Evolutionary conservation across 2,888 invertebrate genomes (phyloP).

Genomic region (Chrysolina americana): DNA sequence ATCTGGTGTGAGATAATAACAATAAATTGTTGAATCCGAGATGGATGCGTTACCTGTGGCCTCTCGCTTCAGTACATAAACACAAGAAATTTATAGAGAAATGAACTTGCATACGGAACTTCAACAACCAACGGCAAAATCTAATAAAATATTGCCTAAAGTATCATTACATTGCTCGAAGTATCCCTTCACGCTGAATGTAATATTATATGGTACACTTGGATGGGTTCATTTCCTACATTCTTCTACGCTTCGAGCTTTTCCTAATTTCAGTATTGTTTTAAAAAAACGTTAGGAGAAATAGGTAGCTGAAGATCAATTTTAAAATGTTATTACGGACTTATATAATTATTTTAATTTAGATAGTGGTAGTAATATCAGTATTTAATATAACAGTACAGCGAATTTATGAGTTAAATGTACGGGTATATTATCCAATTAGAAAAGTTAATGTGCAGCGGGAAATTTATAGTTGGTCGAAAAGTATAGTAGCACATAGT

Average conservation of each 20-base stretch:
- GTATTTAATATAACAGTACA: conserved; percentile 29
- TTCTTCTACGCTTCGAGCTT: conserved; percentile 38
- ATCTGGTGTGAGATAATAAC: conserved; percentile 9
- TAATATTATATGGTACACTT: conserved; percentile 44
- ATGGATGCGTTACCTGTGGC: conserved; percentile 9
- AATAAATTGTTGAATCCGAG: conserved; percentile 20
- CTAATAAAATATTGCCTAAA: conserved; percentile 29
- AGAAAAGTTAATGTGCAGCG: background rate
- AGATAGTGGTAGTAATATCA: conserved; percentile 26
- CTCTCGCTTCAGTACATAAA: conserved; percentile 23
- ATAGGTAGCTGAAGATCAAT: conserved; percentile 27
- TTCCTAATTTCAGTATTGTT: conserved; percentile 38
- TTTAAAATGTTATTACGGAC: conserved; percentile 23
- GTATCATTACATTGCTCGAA: conserved; percentile 22
- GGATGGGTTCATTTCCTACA: conserved; percentile 45
- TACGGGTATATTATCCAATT: conserved; percentile 12
- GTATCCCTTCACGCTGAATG: conserved; percentile 27
- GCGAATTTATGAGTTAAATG: conserved; percentile 1
- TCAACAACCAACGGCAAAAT: conserved; percentile 13
- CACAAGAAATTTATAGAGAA: conserved; percentile 6
- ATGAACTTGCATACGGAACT: conserved; percentile 30
- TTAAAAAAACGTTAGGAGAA: conserved; percentile 34
- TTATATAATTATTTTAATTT: conserved; percentile 26
- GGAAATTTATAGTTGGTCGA: background rate
- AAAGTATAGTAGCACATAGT: background rate